Evolutionary conservation across 2,888 invertebrate species (phyloP).

Genomic region (Eristalis intricaria): DNA sequence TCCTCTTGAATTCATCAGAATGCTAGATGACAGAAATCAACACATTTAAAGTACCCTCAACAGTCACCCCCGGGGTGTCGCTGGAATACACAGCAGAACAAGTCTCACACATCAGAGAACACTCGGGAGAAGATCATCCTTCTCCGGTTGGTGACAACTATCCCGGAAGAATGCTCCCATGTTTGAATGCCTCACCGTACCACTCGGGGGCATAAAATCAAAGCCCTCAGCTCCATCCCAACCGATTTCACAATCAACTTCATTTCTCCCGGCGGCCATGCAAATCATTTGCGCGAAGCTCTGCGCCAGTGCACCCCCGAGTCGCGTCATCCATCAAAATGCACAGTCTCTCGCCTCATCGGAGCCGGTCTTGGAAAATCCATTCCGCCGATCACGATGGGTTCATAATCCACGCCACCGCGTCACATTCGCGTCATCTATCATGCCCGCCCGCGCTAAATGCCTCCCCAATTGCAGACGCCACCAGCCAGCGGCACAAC

Average conservation of each 20-base stretch:
- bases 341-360: constrained; percentile 44
- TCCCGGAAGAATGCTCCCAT: not conserved
- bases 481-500: constrained; percentile 10
- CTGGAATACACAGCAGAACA: too few species aligned
- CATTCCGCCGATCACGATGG: constrained; percentile 26
- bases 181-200: not conserved
- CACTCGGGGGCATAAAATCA: not conserved
- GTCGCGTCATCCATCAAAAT: constrained; percentile 30
- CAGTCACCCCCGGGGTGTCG: too few species aligned
- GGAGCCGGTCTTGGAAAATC: constrained; percentile 9
- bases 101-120: too few species aligned
- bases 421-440: constrained; percentile 40
- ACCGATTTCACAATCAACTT: constrained; percentile 2
- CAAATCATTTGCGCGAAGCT: constrained; percentile 20
- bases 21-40: too few species aligned
- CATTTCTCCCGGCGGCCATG: not conserved
- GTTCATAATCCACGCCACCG: constrained; percentile 43
- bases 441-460: constrained; percentile 57
- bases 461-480: constrained; percentile 56
- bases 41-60: too few species aligned
- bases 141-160: too few species aligned
- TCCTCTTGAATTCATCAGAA: too few species aligned
- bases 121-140: too few species aligned
- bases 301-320: constrained; percentile 8
- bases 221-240: not conserved